These are phyloP conservation scores for Acyrthosiphon pisum DNA, from an alignment of 1,140 invertebrate genomes.

Conservation along the genomic window DNA sequence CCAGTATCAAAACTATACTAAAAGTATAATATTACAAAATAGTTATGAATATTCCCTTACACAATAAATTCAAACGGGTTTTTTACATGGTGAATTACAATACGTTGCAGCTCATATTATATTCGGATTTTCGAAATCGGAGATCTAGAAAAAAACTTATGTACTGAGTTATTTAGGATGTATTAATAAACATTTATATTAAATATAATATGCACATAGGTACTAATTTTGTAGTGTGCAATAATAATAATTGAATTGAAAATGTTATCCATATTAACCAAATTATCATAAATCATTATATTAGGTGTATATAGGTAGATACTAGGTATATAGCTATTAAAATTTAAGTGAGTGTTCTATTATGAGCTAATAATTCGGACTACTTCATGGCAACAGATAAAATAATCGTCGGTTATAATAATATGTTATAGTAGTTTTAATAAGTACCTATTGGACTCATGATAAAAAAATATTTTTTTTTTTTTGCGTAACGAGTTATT, in stretches of 20 bases:
- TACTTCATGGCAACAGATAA: neutral
- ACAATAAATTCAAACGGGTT: neutral
- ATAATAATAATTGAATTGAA: neutral
- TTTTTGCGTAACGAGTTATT: neutral
- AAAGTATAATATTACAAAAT: slow-evolving; percentile 16
- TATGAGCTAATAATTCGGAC: neutral
- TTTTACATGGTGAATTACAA: neutral
- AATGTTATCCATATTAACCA: neutral
- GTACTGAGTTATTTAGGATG: neutral
- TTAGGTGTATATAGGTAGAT: neutral
- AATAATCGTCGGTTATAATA: neutral
- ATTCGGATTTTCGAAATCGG: neutral
- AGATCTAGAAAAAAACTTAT: neutral
- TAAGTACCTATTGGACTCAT: neutral
- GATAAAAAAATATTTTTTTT: neutral
- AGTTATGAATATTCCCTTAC: neutral
- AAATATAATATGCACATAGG: neutral
- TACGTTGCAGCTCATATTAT: neutral
- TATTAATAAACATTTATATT: neutral
- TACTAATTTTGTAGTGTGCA: neutral
- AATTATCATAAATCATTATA: neutral
- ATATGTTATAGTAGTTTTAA: neutral
- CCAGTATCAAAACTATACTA: neutral
- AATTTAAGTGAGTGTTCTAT: neutral
- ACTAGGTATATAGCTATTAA: too few species aligned